Percentiles rank a stretch among this genome's conserved stretches.
These are phyloP conservation scores for Austrofundulus limnaeus DNA, from an alignment of 2,113 vertebrate genomes.

Conservation along the genomic window DNA sequence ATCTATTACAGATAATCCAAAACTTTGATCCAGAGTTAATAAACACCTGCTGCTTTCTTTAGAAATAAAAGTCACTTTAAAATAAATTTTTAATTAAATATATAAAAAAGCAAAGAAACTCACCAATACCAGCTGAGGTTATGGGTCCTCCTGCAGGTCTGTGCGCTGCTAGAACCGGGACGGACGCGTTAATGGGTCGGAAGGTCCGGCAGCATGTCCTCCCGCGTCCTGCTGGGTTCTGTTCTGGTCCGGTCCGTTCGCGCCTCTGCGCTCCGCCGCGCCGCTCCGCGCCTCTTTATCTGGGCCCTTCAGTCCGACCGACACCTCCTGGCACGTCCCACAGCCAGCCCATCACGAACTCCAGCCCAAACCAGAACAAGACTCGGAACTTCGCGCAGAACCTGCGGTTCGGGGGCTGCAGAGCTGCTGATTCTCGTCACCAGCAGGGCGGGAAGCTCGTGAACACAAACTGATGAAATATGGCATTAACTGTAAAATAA, in stretches of 20 bases:
- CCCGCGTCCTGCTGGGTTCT: background rate
- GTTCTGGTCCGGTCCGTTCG: background rate
- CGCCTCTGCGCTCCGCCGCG: slow-evolving; percentile 38
- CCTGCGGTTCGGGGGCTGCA: background rate
- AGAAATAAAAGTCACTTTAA: background rate
- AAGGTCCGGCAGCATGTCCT: slow-evolving; percentile 54
- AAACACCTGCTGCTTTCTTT: slow-evolving; percentile 5
- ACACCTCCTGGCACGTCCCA: slow-evolving; percentile 73
- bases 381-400: background rate
- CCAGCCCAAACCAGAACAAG: background rate
- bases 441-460: too few species aligned
- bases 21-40: background rate
- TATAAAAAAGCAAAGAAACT: slow-evolving; percentile 4
- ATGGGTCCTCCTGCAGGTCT: background rate
- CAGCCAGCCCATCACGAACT: slow-evolving; percentile 60
- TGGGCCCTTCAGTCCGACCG: slow-evolving; percentile 74
- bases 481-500: background rate
- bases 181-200: slow-evolving; percentile 22
- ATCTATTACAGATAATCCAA: background rate
- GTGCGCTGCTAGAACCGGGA: background rate
- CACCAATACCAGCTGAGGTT: background rate
- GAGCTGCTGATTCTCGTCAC: background rate
- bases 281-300: slow-evolving; percentile 90
- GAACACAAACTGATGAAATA: background rate
- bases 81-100: background rate